phyloP scores from a whole-genome alignment of 2,113 vertebrate species.

The Corvus cornix region DNA sequence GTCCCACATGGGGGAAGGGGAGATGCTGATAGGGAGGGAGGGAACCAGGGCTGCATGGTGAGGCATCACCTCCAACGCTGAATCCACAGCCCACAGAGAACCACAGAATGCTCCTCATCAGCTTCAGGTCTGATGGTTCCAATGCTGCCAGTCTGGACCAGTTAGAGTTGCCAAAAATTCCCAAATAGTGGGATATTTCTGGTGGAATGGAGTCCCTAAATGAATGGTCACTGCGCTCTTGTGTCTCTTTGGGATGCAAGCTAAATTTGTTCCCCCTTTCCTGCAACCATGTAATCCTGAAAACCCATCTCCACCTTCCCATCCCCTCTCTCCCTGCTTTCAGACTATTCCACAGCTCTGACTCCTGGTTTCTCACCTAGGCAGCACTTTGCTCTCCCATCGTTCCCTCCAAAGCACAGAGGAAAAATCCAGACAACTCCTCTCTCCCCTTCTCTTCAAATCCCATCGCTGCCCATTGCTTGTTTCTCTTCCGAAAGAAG shows the following conservation, averaged over 20 bases:
- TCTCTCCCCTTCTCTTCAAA: background rate
- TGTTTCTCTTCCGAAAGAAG: background rate
- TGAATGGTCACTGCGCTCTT: background rate
- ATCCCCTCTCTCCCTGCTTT: background rate
- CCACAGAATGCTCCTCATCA: background rate
- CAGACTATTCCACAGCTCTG: background rate
- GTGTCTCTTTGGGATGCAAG: background rate
- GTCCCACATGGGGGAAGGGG: background rate
- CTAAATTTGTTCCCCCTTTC: background rate
- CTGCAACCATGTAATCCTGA: background rate
- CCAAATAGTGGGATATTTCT: background rate
- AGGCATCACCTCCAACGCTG: background rate
- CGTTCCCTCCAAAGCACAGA: background rate
- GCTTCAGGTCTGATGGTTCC: background rate
- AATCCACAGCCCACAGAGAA: background rate
- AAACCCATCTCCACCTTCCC: background rate
- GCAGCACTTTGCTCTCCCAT: background rate
- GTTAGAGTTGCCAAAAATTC: background rate
- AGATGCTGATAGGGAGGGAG: background rate
- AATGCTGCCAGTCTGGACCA: background rate
- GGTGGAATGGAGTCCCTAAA: background rate
- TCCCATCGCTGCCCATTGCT: rapidly evolving
- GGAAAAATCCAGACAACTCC: background rate
- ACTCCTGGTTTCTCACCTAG: background rate
- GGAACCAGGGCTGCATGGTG: background rate